Conservation (phyloP, 2,888 invertebrate genomes). For the Tricholauxania praeusta region DNA sequence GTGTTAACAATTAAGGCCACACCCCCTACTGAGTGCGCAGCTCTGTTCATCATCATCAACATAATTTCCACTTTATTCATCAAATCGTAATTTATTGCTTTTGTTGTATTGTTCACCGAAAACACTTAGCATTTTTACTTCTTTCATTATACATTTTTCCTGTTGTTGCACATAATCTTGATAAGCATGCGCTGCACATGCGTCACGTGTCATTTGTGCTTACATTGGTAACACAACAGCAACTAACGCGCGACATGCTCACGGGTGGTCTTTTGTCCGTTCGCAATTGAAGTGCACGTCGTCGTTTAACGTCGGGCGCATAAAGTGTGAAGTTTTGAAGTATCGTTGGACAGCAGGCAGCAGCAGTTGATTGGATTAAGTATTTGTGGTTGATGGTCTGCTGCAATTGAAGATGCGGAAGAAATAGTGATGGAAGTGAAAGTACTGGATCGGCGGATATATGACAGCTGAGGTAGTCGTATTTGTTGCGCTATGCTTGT, state of each 20-base stretch:
- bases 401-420: no score
- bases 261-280: conserved; percentile 10
- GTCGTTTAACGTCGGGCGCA: background rate
- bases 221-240: no score
- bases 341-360: background rate
- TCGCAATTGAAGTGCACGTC: conserved; percentile 11
- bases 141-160: no score
- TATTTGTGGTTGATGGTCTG: no score
- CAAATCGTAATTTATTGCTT: conserved; percentile 13
- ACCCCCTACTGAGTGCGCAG: background rate
- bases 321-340: conserved; percentile 14
- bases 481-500: no score
- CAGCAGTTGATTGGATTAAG: no score
- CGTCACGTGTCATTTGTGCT: conserved; percentile 8
- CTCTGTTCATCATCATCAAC: background rate
- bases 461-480: no score
- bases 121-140: background rate
- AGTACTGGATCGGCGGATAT: no score
- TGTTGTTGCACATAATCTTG: conserved; percentile 8
- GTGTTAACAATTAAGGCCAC: conserved; percentile 29
- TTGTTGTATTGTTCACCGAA: background rate
- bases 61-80: conserved; percentile 5
- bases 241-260: background rate
- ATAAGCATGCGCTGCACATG: conserved; percentile 10
- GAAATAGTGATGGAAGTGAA: no score